A percentile compares a stretch with the other conserved stretches of the same genome.
Evolutionary conservation across 1,140 invertebrate species (phyloP).

Genomic region (Drosophila lowei): DNA sequence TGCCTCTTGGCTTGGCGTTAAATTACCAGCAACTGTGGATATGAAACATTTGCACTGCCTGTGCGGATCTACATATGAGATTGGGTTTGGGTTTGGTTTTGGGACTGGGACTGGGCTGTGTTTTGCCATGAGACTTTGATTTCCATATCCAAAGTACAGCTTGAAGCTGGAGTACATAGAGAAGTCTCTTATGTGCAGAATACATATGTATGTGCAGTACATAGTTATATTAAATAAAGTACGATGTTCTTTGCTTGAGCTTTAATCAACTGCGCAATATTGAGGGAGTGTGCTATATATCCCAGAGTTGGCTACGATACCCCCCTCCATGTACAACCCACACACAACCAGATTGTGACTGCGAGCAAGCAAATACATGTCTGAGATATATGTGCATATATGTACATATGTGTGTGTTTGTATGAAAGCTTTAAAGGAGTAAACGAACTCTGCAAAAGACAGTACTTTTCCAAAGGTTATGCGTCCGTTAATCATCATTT

Average conservation of each 20-base stretch:
- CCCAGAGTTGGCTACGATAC: background rate
- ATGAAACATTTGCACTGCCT: constrained; percentile 26
- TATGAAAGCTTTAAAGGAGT: background rate
- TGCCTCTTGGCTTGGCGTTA: constrained; percentile 11
- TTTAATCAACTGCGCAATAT: constrained; percentile 42
- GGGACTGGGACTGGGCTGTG: background rate
- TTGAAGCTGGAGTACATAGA: background rate
- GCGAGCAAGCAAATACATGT: background rate
- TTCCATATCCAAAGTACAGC: constrained; percentile 37
- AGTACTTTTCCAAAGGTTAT: background rate
- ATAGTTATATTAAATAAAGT: too few species aligned
- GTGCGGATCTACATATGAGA: too few species aligned
- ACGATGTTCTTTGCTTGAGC: constrained; percentile 29
- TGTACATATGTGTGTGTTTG: too few species aligned
- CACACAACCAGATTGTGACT: background rate
- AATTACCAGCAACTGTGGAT: constrained; percentile 30
- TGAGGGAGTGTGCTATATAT: background rate
- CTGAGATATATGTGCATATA: background rate
- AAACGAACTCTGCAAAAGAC: background rate
- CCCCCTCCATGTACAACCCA: background rate
- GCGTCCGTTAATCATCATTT: background rate
- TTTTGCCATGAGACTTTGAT: constrained; percentile 27
- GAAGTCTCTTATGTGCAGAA: background rate
- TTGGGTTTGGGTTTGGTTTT: background rate
- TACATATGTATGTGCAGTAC: background rate